Percentiles rank a stretch among this genome's conserved stretches.
These are phyloP conservation scores for Clamator glandarius DNA, from an alignment of 2,797 vertebrate species.

Conservation along the genomic window DNA sequence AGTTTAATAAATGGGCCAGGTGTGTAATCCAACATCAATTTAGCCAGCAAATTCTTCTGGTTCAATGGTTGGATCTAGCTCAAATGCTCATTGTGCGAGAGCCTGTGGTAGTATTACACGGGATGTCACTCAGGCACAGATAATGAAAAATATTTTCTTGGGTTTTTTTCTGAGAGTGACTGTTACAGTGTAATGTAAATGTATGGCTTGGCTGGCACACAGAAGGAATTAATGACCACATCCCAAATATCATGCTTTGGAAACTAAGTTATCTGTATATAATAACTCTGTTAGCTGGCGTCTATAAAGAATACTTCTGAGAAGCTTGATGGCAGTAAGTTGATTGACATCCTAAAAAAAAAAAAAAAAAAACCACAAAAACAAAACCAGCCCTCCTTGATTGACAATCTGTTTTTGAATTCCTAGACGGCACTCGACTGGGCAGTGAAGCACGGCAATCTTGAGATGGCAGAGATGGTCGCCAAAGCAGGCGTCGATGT, in stretches of 20 bases:
- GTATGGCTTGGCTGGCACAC: not conserved
- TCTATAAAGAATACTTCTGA: conserved; percentile 40
- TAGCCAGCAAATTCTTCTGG: conserved; percentile 45
- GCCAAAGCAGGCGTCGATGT: conserved; percentile 79
- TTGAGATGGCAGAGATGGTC: conserved; percentile 82
- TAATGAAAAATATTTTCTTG: conserved; percentile 50
- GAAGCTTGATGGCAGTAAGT: conserved; percentile 61
- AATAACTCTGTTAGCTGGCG: conserved; percentile 44
- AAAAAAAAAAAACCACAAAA: not conserved
- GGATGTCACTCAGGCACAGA: conserved; percentile 43
- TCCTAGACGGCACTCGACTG: conserved; percentile 81
- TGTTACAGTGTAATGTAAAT: conserved; percentile 27
- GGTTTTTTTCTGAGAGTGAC: not conserved
- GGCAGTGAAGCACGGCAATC: conserved; percentile 81
- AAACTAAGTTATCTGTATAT: conserved; percentile 30
- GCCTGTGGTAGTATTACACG: conserved; percentile 41
- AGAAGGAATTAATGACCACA: conserved; percentile 50
- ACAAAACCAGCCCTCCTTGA: conserved; percentile 56
- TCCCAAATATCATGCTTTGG: not conserved
- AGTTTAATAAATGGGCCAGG: conserved; percentile 44
- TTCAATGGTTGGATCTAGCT: conserved; percentile 53
- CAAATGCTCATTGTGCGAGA: conserved; percentile 48
- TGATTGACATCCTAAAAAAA: conserved; percentile 61
- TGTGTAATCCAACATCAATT: conserved; percentile 51
- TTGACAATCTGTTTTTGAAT: conserved; percentile 70